Conservation (phyloP, 1,140 invertebrate species). For the Drosophila kanapiae region DNA sequence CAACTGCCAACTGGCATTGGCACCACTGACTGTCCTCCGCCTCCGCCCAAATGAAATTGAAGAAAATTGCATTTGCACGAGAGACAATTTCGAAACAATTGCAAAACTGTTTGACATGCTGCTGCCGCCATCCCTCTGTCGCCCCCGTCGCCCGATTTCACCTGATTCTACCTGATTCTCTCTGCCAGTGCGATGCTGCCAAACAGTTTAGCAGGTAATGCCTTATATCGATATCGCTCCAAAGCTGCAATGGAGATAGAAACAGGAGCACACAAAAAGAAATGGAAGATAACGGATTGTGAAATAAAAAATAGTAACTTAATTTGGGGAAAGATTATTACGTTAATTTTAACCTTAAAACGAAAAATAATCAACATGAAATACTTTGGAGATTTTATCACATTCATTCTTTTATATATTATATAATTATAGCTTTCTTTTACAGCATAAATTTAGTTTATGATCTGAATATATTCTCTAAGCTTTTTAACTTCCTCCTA, state of each 20-base stretch:
- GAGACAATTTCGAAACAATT: conserved; percentile 84
- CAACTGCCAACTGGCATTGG: conserved; percentile 69
- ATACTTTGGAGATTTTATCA: neutral
- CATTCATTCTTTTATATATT: neutral
- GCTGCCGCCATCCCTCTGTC: conserved; percentile 35
- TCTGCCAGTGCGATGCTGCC: conserved; percentile 65
- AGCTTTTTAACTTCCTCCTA: neutral
- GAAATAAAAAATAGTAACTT: neutral
- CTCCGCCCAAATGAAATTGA: conserved; percentile 83
- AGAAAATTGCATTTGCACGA: conserved; percentile 84
- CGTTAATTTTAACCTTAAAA: too few species aligned
- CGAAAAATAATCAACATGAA: neutral
- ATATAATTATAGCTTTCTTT: neutral
- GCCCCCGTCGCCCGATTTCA: conserved; percentile 2
- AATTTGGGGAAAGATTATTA: too few species aligned
- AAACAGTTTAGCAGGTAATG: conserved; percentile 84
- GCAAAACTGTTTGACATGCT: conserved; percentile 83
- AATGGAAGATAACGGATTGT: neutral
- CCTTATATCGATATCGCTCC: conserved; percentile 79
- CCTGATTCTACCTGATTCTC: conserved; percentile 19
- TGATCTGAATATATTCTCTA: neutral
- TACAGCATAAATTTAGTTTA: neutral
- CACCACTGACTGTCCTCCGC: conserved; percentile 51
- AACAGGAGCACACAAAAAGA: neutral
- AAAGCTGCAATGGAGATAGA: conserved; percentile 28